Base-by-base conservation (phyloP, 2,113 vertebrate species). In the Sturnira hondurensis region DNA sequence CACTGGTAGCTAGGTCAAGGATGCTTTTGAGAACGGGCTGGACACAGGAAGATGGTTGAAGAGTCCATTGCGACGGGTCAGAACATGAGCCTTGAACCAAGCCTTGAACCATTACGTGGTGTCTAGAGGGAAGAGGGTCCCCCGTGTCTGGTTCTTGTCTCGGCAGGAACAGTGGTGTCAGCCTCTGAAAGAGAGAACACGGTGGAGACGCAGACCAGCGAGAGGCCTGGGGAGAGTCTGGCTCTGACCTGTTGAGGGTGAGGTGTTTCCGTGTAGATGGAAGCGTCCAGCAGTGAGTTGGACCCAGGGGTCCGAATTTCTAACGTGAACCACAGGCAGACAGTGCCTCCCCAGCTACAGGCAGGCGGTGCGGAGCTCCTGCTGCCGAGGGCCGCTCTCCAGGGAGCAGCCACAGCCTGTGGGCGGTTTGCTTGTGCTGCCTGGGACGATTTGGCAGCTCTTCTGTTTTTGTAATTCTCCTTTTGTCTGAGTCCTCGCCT, bases 401-500 rank as follows among this genome's bases (percentile, higher is more conserved):
- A 16, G 74, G 50, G 94, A 87, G 83, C 16, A 1, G 50, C 45
- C 13, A 20, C 93, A 93, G 89, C 95, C 43, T 61, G 54, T 61
- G 54, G 52, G 74, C 56, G 58, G 41, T 96, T 94, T 88, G 86
- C 95, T 93, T 47, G 45, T 65, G 67, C 58, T 45, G 38, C 94
- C 88, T 45, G 52, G 45, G 94, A 94, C 63, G 87, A 88, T 83
- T 52, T 95, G 91, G 93, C 95, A 67, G 50, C 85, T 56, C 78
- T 45, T 74, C 94, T 97, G 92, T 92, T 97, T 97, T 93, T 50
- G 91, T 93, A 47, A 88, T 96, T 94, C 89, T 84, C 74, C 3
- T 89, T 95, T 93, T 43, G 47, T 97, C 93, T 93, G 86, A 95
- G 86, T 80, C 28, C 45, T 56, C 58, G 83, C 93, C 97, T 92